Evolutionary conservation across 2,797 vertebrate genomes (phyloP).

Genomic region (Enteromius argenteus): DNA sequence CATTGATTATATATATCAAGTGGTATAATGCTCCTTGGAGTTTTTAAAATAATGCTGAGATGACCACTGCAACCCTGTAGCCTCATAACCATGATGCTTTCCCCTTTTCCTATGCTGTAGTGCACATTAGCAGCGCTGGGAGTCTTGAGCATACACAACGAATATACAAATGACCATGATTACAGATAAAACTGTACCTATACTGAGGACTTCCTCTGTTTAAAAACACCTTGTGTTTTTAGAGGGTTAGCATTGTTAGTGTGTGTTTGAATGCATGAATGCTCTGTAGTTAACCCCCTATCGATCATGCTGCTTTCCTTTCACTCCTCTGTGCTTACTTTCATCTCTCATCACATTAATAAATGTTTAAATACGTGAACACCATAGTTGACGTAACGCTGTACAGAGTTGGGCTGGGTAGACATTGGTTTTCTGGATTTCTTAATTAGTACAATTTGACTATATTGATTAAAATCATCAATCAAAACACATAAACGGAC

Average conservation of each 20-base stretch:
- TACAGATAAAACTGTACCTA: background rate
- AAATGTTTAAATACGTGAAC: background rate
- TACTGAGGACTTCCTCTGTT: background rate
- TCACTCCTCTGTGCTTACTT: background rate
- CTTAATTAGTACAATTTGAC: background rate
- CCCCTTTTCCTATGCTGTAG: background rate
- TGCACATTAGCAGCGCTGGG: conserved; percentile 2
- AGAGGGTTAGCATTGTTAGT: conserved; percentile 1
- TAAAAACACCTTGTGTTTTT: conserved; percentile 11
- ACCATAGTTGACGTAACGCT: background rate
- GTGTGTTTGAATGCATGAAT: conserved; percentile 24
- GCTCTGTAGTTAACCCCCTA: background rate
- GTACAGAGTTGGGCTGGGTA: conserved; percentile 9
- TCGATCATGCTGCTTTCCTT: background rate
- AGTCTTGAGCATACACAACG: conserved; percentile 1
- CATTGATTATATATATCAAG: background rate
- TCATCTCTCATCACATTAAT: background rate
- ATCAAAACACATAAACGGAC: background rate
- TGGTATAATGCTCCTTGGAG: background rate
- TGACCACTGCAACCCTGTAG: conserved; percentile 38
- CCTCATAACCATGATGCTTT: conserved; percentile 4
- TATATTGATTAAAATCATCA: background rate
- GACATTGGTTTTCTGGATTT: conserved; percentile 4
- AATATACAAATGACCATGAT: background rate
- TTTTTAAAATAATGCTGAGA: background rate